Base-by-base conservation (phyloP, 2,888 invertebrate species). In the Unio delphinus region DNA sequence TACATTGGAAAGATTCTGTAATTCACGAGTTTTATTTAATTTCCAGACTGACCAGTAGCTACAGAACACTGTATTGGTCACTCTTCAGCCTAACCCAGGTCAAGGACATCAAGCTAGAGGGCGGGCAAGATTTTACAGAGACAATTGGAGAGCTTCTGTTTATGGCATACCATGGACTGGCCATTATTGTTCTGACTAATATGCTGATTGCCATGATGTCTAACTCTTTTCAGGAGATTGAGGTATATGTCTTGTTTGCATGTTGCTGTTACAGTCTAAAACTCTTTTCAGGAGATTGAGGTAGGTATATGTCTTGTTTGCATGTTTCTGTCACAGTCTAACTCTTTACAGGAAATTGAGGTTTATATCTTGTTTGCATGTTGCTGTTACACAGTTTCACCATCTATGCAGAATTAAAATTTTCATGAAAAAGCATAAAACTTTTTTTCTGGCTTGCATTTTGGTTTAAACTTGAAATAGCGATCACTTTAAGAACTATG, bases 151-250 rank as follows among this genome's bases (percentile, higher is more conserved):
- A 91, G 77, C 79, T 88, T 45, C 84, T 91, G 61, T 89, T 91
- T 64, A 90, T 90, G 82, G 88, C 89, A 45, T 91, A 91, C 82
- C 90, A 91, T 75, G 88, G 88, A 64, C 90, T 91, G 90, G 90
- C 90, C 58, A 90, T 91, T 79, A 91, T 91, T n/a, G 90, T 91
- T 6, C 89, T 91, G 73, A 89, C 90, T 69, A 91, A 91, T 82
- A 91, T 91, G 91, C 87, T 91, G 59, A 91, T 91, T 73, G 91
- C 91, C 72, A 91, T 91, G 91, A 91, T 91, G 91, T 91, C 91
- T 60, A 89, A 88, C 73, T 90, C 90, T 11, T 91, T 90, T 79
- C 90, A 91, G 80, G 90, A 90, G 75, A 91, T 91, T 61, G 91
- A 91, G 66, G 73, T 64, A 54, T 23, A 8, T 30, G 28, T 26